Base-by-base conservation (phyloP, 2,113 vertebrate species). In the Macquaria ambigua region DNA sequence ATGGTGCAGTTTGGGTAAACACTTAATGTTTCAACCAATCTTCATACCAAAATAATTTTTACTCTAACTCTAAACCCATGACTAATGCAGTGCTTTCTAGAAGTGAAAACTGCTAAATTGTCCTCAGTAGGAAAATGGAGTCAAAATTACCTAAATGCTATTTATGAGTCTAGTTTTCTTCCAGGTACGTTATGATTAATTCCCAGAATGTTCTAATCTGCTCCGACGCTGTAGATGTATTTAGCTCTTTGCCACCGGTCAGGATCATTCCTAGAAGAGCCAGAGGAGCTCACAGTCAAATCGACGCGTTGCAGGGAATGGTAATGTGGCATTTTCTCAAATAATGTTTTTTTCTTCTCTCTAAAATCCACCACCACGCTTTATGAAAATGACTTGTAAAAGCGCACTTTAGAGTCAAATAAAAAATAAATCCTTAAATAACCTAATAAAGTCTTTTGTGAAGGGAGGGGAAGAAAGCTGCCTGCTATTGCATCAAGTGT, bases 251-350 rank as follows among this genome's bases (percentile, higher is more conserved):
- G 88, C 87, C 83, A 71, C 23, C 8, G 78, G 82, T 88, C 86
- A 85, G 66, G 78, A 82, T 90, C 37, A 23, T 78, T 86, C 67
- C 43, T 77, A 39, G 62, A 77, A 61, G 80, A 84, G 87, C 83
- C 89, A 76, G 67, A 80, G 77, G 79, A 71, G 53, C 68, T 4
- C 71, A 39, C 56, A 75, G 43, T 81, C 62, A 62, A 66, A 81
- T 55, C 0, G 55, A 16, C n/a, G 37, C 14, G 25, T 53, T n/a
- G 69, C 73, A 55, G n/a, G 12, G 55, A 80, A 91, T 85, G 77
- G 9, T 84, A 85, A 92, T 82, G 87, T 80, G 72, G 52, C 75
- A 79, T 87, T 85, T 85, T 68, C 48, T n/a, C 55, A 21, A 50
- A 46, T 58, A 53, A 77, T 21, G 11, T 8, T 62, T 69, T 64